Conservation (phyloP, 2,113 vertebrate species). For the Numida meleagris region DNA sequence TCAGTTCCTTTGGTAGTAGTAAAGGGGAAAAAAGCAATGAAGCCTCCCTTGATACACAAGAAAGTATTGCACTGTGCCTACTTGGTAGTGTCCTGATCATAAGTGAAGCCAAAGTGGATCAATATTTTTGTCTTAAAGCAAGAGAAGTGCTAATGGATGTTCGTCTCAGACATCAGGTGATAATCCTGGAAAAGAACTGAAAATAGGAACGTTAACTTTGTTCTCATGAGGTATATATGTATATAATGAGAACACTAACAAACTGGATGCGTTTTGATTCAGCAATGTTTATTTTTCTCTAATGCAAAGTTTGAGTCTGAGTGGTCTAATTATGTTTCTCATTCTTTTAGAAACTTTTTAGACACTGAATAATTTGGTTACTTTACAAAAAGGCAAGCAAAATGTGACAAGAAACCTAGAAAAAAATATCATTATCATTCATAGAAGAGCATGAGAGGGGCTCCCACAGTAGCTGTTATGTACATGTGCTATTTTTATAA, state of each 20-base stretch:
- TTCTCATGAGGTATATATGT: background rate
- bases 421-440: background rate
- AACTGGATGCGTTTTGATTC: background rate
- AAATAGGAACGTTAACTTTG: background rate
- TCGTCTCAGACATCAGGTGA: background rate
- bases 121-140: background rate
- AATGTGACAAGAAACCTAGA: slow-evolving; percentile 51
- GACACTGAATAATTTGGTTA: background rate
- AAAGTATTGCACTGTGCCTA: background rate
- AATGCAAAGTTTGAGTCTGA: background rate
- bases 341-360: slow-evolving; percentile 22
- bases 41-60: background rate
- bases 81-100: background rate
- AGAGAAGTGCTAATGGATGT: background rate
- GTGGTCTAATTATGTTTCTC: slow-evolving; percentile 9
- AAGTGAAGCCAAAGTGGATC: background rate
- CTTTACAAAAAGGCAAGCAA: slow-evolving; percentile 39
- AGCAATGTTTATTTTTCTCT: slow-evolving; percentile 18
- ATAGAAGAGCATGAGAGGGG: background rate
- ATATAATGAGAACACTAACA: background rate
- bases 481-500: slow-evolving; percentile 72
- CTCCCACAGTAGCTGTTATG: slow-evolving; percentile 69
- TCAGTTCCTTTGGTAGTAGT: background rate
- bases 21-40: background rate
- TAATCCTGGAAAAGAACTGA: background rate